Conservation (phyloP, 1,140 invertebrate genomes). For the Drosophila lini region DNA sequence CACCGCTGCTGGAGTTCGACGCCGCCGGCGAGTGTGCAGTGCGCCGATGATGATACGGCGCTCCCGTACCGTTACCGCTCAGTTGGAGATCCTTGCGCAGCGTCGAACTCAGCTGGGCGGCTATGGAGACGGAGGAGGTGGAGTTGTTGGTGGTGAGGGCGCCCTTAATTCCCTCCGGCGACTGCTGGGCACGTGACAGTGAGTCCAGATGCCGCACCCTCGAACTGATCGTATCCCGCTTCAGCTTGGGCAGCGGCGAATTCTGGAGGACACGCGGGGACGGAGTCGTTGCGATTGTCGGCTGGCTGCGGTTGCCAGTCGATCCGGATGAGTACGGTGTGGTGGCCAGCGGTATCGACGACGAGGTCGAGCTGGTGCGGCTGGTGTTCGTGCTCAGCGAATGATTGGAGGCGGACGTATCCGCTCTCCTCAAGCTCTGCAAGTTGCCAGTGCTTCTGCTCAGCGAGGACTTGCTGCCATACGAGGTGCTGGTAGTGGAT, state of each 20-base stretch:
- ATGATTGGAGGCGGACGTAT: slow-evolving; percentile 81
- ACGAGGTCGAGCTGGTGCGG: slow-evolving; percentile 74
- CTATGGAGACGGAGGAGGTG: slow-evolving; percentile 64
- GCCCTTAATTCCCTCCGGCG: slow-evolving; percentile 50
- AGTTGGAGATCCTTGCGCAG: slow-evolving; percentile 79
- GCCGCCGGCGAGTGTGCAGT: slow-evolving; percentile 31
- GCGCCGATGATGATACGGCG: slow-evolving; percentile 36
- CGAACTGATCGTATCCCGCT: slow-evolving; percentile 87
- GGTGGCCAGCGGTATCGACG: slow-evolving; percentile 80
- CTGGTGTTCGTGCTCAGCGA: slow-evolving; percentile 78
- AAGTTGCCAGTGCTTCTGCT: slow-evolving; percentile 84
- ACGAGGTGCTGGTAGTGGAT: slow-evolving; percentile 83
- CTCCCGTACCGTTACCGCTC: slow-evolving; percentile 41
- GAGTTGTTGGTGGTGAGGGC: slow-evolving; percentile 27
- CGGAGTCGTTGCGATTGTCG: slow-evolving; percentile 81
- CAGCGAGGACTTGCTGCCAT: slow-evolving; percentile 83
- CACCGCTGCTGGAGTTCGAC: slow-evolving; percentile 30
- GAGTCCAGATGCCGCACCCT: slow-evolving; percentile 86
- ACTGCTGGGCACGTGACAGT: slow-evolving; percentile 79
- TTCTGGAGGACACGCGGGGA: slow-evolving; percentile 82
- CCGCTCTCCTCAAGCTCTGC: slow-evolving; percentile 84
- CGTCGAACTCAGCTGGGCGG: slow-evolving; percentile 72
- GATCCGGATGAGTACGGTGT: slow-evolving; percentile 70
- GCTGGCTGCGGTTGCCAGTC: slow-evolving; percentile 62
- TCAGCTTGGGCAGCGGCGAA: slow-evolving; percentile 85